Base-by-base conservation (phyloP, 2,888 invertebrate genomes). In the Lymantria monacha region DNA sequence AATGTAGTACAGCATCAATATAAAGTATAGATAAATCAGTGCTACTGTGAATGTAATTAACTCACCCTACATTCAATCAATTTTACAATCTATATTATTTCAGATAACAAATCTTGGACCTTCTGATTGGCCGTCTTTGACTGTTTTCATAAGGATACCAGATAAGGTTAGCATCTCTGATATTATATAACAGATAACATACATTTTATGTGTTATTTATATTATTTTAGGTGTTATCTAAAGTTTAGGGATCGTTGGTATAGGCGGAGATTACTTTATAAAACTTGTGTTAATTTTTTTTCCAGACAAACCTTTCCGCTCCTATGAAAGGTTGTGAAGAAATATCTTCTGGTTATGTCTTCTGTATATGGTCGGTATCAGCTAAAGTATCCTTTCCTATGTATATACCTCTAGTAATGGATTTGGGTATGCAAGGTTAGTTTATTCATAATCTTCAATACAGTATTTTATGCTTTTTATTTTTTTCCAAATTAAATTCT, bases 21-120 rank as follows among this genome's bases (percentile, higher is more conserved):
- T n/a, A n/a, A n/a, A n/a, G n/a, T n/a, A n/a, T n/a, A n/a, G n/a
- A n/a, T n/a, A n/a, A n/a, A n/a, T n/a, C n/a, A n/a, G n/a, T n/a
- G n/a, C n/a, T n/a, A n/a, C n/a, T n/a, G n/a, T n/a, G n/a, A n/a
- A n/a, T n/a, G n/a, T n/a, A n/a, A n/a, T n/a, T n/a, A n/a, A n/a
- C n/a, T n/a, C n/a, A n/a, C n/a, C n/a, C n/a, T n/a, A n/a, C n/a
- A 5, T 38, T 13, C 12, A 38, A 38, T 12, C 8, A 12, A 10
- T n/a, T 38, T 38, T n/a, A n/a, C n/a, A 12, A 38, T 22, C 5
- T 3, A 13, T 38, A n/a, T 42, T 0, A 41, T 76, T 74, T 42
- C 68, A 90, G 87, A 68, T 91, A 13, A 82, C 76, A 0, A 91
- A 89, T 62, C 69, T 69, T 22, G 90, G 90, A 1, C 90, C 90